phyloP scores from a whole-genome alignment of 2,888 invertebrate genomes.

The Vesta saturnalis region DNA sequence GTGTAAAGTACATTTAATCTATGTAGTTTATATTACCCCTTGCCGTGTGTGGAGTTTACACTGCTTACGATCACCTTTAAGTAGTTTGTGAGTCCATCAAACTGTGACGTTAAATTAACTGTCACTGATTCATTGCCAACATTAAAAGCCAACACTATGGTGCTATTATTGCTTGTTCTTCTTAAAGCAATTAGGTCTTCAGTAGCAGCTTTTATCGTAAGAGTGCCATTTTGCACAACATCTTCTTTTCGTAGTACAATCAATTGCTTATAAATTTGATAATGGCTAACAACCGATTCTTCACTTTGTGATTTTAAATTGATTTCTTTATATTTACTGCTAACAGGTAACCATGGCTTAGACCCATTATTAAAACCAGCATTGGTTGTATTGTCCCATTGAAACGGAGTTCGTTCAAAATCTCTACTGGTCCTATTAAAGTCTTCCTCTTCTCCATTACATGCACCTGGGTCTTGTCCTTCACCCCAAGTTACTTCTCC shows the following conservation, averaged over 20 bases:
- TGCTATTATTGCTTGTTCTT: conserved; percentile 33
- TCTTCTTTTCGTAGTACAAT: conserved; percentile 65
- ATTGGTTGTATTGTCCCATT: conserved; percentile 73
- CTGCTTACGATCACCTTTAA: no score
- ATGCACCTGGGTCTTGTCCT: conserved; percentile 67
- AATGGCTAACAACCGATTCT: conserved; percentile 65
- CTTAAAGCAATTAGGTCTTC: conserved; percentile 38
- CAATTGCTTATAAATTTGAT: conserved; percentile 70
- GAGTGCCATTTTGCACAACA: conserved; percentile 65
- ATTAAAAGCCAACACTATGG: conserved; percentile 49
- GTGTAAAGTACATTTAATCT: no score
- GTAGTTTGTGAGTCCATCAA: no score
- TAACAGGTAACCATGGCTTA: conserved; percentile 77
- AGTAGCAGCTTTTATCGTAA: conserved; percentile 64
- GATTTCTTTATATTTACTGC: conserved; percentile 67
- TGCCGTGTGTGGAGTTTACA: no score
- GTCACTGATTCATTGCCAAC: no score
- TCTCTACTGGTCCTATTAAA: conserved; percentile 1
- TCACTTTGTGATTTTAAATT: conserved; percentile 68
- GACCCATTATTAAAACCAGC: conserved; percentile 65
- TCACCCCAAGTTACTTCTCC: conserved; percentile 64
- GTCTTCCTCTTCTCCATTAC: conserved; percentile 66
- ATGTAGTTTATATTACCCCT: no score
- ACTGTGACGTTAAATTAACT: no score
- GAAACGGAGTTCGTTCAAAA: conserved; percentile 78